Conservation (phyloP, 2,113 vertebrate genomes). For the Oxygymnocypris stewartii region DNA sequence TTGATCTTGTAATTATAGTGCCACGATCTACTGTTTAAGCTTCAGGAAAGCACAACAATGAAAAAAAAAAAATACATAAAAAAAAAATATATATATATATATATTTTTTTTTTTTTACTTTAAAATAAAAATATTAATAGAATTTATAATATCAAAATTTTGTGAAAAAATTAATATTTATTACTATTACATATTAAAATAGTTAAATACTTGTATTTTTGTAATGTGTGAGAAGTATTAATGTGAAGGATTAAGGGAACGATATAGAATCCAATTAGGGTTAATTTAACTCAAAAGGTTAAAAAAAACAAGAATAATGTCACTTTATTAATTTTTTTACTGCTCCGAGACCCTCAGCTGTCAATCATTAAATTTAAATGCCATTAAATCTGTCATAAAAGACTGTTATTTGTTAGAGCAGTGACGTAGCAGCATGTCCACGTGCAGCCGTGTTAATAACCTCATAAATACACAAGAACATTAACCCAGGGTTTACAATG, state of each 20-base stretch:
- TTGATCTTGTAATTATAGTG: background rate
- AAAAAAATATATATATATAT: no score
- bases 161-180: background rate
- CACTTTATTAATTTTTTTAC: no score
- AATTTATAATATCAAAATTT: no score
- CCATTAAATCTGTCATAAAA: background rate
- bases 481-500: background rate
- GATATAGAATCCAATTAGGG: background rate
- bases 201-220: background rate
- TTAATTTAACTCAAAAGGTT: background rate
- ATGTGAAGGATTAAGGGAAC: no score
- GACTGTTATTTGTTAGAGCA: background rate
- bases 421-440: background rate
- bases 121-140: background rate
- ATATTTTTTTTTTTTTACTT: no score
- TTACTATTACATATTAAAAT: no score
- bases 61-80: no score
- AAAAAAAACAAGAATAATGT: no score
- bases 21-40: no score
- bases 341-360: background rate
- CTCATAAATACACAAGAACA: background rate
- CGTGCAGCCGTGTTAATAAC: background rate
- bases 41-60: background rate
- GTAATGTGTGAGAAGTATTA: background rate
- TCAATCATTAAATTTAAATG: background rate